phyloP scores from a whole-genome alignment of 2,113 vertebrate species.

The Ahaetulla prasina region DNA sequence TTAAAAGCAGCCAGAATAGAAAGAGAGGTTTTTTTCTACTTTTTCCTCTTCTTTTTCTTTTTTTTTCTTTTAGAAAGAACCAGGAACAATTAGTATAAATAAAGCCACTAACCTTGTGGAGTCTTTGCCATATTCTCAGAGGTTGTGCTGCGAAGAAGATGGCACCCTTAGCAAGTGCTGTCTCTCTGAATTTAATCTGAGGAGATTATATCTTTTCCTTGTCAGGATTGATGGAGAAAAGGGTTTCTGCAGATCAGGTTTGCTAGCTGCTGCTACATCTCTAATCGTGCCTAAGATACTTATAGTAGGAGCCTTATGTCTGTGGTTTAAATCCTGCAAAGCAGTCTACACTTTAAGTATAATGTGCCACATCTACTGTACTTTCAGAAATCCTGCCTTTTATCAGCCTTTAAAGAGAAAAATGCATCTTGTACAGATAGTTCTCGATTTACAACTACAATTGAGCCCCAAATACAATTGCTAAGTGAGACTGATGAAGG shows the following conservation, averaged over 20 bases:
- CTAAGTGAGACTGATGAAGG: background rate
- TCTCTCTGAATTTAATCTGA: background rate
- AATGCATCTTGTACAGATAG: background rate
- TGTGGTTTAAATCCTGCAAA: slow-evolving; percentile 51
- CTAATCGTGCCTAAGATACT: slow-evolving; percentile 65
- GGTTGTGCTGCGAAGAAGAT: background rate
- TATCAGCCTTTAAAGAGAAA: background rate
- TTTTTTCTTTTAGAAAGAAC: background rate
- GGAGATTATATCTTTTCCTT: slow-evolving; percentile 19
- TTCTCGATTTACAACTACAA: background rate
- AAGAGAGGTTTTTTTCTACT: background rate
- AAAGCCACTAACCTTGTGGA: slow-evolving; percentile 58
- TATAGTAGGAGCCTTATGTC: slow-evolving; percentile 62
- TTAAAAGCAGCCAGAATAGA: background rate
- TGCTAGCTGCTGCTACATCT: slow-evolving; percentile 57
- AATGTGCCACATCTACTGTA: background rate
- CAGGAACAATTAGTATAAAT: background rate
- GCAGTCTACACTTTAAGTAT: slow-evolving; percentile 45
- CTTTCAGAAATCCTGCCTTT: background rate
- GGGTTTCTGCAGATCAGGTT: slow-evolving; percentile 15
- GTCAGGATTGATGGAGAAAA: background rate
- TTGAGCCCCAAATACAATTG: background rate
- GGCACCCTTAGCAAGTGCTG: slow-evolving; percentile 4
- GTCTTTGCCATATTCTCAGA: slow-evolving; percentile 12
- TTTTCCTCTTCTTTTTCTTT: background rate